phyloP scores from a whole-genome alignment of 2,113 vertebrate genomes.

The Willisornis vidua region DNA sequence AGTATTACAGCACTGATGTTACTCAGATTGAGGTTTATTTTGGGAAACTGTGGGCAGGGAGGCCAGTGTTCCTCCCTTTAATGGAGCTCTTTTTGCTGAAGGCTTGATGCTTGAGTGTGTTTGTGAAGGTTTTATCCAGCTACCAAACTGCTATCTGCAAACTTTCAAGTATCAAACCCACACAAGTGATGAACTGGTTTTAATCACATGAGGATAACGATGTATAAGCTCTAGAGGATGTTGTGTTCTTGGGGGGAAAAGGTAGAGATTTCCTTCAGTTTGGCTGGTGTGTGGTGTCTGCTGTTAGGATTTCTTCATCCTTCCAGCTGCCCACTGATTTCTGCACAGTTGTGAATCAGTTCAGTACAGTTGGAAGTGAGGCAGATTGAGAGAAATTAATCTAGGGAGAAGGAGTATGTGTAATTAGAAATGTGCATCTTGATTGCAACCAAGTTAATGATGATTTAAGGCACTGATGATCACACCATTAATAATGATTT shows the following conservation, averaged over 20 bases:
- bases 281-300: background rate
- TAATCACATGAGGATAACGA: background rate
- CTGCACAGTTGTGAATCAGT: background rate
- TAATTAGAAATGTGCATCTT: background rate
- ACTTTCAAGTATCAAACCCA: background rate
- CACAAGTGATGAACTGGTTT: background rate
- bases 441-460: background rate
- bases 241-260: background rate
- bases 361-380: background rate
- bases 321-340: background rate
- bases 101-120: background rate
- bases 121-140: background rate
- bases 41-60: background rate
- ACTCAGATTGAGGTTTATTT: slow-evolving; percentile 17
- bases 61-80: background rate
- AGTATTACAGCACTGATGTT: background rate
- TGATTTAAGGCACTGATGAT: background rate
- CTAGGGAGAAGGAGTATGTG: background rate
- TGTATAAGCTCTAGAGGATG: background rate
- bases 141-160: background rate
- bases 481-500: background rate
- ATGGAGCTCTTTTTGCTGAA: background rate
- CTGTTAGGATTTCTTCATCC: background rate
- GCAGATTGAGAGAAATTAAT: background rate
- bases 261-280: background rate